Base-by-base conservation (phyloP, 2,113 vertebrate genomes). In the Balaenoptera acutorostrata region DNA sequence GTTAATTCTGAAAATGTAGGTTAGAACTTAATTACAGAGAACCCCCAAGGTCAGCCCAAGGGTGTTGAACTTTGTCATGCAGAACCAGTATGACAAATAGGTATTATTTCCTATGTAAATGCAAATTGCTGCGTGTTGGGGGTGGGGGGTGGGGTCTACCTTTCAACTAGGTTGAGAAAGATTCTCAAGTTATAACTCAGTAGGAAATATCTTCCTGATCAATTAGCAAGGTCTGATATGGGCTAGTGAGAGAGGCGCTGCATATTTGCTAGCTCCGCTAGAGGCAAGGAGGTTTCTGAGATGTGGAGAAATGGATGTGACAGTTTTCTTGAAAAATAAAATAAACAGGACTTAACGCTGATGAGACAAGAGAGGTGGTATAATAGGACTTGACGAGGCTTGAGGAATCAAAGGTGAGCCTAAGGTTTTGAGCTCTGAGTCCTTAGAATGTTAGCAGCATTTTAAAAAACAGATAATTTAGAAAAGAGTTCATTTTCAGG, bases 1-100 rank as follows among this genome's bases (percentile, higher is more conserved):
- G 29, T 86, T 92, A 93, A 92, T 94, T 63, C 31, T 46, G 29
- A 95, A 95, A 96, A 92, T 77, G 57, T 59, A 86, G 33, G 36
- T 82, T 86, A 96, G 41, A 92, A 81, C 41, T 74, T 89, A 89
- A 82, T 85, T 85, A 86, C 66, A 69, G 17, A 74, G n/a, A 93
- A 36, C 59, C 31, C 33, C 91, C 81, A 90, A 27, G 80, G 61
- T 90, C 33, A 88, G 29, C 41, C 41, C 33, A 96, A 63, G 49
- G 14, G 27, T 52, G 33, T 49, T 93, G 10, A 96, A 87, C 55
- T 92, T 82, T 55, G 15, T 82, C 72, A 63, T 52, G 29, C 20
- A 95, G 78, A 88, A 55, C n/a, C 21, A 78, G 17, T 86, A 41
- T 31, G 49, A 91, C 55, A 91, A 86, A 86, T 41, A 91, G 25